These are phyloP conservation scores for Agrypnus murinus DNA, from an alignment of 2,888 invertebrate genomes.

Conservation along the genomic window DNA sequence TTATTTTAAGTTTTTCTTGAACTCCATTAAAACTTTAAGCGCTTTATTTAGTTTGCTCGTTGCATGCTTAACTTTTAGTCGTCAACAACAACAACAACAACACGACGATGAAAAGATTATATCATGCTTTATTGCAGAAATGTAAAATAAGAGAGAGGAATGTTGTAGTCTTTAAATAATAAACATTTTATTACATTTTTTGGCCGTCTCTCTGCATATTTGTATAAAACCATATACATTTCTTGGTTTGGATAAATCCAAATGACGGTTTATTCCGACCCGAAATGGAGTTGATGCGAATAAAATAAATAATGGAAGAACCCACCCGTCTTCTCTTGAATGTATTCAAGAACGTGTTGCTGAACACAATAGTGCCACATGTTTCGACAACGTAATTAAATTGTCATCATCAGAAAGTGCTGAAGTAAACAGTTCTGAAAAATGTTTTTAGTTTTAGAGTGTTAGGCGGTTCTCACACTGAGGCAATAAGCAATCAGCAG, in stretches of 20 bases:
- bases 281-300: conserved; percentile 16
- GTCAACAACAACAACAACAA: too few relatives aligned
- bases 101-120: too few relatives aligned
- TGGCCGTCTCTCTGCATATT: too few relatives aligned
- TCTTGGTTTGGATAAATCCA: conserved; percentile 1
- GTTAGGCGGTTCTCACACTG: too few relatives aligned
- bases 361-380: neutral
- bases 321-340: neutral
- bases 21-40: conserved; percentile 8
- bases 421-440: neutral
- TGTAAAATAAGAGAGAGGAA: too few relatives aligned
- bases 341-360: conserved; percentile 13
- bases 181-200: too few relatives aligned
- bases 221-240: too few relatives aligned
- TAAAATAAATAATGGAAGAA: conserved; percentile 19
- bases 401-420: conserved; percentile 10
- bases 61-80: neutral
- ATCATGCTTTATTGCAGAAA: too few relatives aligned
- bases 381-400: conserved; percentile 18
- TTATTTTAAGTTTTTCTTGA: conserved; percentile 22
- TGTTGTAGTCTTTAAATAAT: too few relatives aligned
- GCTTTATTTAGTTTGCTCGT: conserved; percentile 8
- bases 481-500: too few relatives aligned
- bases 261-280: neutral
- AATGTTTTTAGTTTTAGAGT: too few relatives aligned